Percentiles rank a stretch among this genome's conserved stretches.
Conservation (phyloP, 1,140 invertebrate genomes). For the Delia radicum region DNA sequence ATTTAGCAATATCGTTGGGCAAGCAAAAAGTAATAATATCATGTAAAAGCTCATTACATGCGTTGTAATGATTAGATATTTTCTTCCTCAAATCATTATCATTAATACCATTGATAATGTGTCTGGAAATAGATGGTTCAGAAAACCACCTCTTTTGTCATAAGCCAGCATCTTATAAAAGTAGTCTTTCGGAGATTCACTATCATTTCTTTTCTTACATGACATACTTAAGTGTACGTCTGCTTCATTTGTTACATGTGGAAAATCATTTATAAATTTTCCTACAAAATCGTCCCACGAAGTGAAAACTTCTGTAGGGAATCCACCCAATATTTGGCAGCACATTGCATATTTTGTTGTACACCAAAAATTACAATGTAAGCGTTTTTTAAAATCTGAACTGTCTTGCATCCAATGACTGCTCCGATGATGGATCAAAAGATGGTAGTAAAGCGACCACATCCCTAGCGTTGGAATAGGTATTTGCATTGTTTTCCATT, state of each 20-base stretch:
- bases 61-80: not conserved
- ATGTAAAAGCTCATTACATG: not conserved
- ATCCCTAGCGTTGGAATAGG: not conserved
- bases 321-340: not conserved
- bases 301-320: not conserved
- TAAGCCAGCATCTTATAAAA: not conserved
- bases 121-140: not conserved
- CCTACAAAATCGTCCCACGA: not conserved
- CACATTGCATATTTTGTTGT: not conserved
- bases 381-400: not conserved
- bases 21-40: not conserved
- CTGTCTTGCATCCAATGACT: not conserved
- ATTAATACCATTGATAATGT: conserved; percentile 12
- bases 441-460: not conserved
- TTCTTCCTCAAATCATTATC: not conserved
- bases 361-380: not conserved
- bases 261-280: conserved; percentile 1
- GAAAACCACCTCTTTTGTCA: not conserved
- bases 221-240: not conserved
- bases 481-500: too few relatives aligned
- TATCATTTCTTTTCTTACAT: not conserved
- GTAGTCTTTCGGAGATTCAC: not conserved
- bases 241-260: not conserved
- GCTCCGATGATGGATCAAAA: not conserved
- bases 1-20: not conserved